A percentile compares a stretch with the other conserved stretches of the same genome.
These are phyloP conservation scores for Drosophila antonietae DNA, from an alignment of 2,888 invertebrate species.

Conservation along the genomic window DNA sequence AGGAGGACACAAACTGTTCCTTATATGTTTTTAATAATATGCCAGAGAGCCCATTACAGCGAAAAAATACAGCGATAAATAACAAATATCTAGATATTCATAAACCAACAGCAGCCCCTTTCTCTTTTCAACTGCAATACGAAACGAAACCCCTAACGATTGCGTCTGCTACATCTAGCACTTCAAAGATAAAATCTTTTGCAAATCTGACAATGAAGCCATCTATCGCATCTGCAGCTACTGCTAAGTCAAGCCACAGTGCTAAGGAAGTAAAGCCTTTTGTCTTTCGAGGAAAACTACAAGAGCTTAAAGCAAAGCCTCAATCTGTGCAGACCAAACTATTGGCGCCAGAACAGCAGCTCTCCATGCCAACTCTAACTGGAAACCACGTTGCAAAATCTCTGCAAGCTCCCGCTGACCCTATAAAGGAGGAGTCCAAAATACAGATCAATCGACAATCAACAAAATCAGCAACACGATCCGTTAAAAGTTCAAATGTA, in stretches of 20 bases:
- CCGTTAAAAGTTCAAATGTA: background rate
- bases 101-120: background rate
- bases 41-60: background rate
- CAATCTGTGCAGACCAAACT: background rate
- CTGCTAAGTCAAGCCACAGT: background rate
- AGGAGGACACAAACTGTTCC: conserved; percentile 22
- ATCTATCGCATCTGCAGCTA: background rate
- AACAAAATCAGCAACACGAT: background rate
- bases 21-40: conserved; percentile 19
- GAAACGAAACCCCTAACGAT: background rate
- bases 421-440: background rate
- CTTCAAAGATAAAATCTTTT: background rate
- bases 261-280: background rate
- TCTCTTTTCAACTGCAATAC: background rate
- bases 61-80: background rate
- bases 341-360: background rate
- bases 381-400: background rate
- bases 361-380: background rate
- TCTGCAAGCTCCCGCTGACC: background rate
- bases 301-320: background rate
- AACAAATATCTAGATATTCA: background rate
- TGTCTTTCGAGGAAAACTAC: background rate
- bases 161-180: too few relatives aligned
- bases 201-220: background rate
- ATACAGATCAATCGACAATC: background rate